These are phyloP conservation scores for Linnaemya vulpina DNA, from an alignment of 2,888 invertebrate genomes.

Conservation along the genomic window DNA sequence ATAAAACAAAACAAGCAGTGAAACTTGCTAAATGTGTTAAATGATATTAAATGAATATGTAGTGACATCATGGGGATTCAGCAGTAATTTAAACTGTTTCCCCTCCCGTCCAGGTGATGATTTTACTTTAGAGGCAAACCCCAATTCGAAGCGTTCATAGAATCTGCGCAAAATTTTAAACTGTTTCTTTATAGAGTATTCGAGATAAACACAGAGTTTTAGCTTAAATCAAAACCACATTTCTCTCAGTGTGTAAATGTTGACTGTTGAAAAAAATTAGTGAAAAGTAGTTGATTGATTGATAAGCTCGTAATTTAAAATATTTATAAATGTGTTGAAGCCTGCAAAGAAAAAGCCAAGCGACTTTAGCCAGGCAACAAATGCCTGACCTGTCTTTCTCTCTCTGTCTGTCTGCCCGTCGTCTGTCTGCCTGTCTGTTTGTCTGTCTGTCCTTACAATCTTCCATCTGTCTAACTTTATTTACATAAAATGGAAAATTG, in stretches of 20 bases:
- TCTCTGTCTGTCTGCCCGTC: conserved; percentile 17
- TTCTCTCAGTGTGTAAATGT: conserved; percentile 26
- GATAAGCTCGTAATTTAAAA: conserved; percentile 62
- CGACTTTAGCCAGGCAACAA: conserved; percentile 35
- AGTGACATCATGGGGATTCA: no score
- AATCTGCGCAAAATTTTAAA: no score
- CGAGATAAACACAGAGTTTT: no score
- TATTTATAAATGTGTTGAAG: conserved; percentile 60
- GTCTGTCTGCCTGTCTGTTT: conserved; percentile 13
- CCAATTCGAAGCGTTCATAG: no score
- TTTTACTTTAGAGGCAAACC: no score
- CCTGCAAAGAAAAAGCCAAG: conserved; percentile 43
- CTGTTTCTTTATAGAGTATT: no score
- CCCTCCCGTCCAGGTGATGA: no score
- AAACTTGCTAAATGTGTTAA: no score
- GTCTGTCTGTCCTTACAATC: conserved; percentile 30
- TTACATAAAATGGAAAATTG: conserved; percentile 62
- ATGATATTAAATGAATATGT: no score
- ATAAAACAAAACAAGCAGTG: no score
- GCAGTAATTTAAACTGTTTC: no score
- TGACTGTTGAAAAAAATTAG: conserved; percentile 47
- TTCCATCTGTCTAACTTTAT: conserved; percentile 57
- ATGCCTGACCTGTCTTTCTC: conserved; percentile 43
- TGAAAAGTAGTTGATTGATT: conserved; percentile 68
- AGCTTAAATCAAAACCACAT: neutral